Conservation (phyloP, 2,888 invertebrate genomes). For the Trilocha varians region DNA sequence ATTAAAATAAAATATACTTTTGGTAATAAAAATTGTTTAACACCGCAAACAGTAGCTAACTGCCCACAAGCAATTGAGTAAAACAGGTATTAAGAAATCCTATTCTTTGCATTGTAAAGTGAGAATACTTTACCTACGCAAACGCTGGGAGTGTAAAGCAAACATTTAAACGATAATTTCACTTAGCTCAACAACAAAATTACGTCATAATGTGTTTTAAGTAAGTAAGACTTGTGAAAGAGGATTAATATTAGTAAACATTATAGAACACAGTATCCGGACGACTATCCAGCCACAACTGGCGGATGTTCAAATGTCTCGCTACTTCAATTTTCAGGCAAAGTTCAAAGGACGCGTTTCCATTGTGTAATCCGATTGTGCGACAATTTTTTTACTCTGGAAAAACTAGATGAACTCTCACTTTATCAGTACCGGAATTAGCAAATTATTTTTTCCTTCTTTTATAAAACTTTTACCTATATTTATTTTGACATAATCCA, state of each 20-base stretch:
- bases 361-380: slow-evolving; percentile 17
- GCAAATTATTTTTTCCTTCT: no score
- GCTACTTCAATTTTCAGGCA: slow-evolving; percentile 28
- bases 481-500: no score
- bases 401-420: background rate
- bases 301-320: slow-evolving; percentile 39
- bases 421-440: background rate
- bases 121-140: slow-evolving; percentile 52
- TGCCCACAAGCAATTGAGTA: slow-evolving; percentile 1
- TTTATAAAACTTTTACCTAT: no score
- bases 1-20: no score
- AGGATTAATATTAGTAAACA: slow-evolving; percentile 21
- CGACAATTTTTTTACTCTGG: background rate
- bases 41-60: background rate
- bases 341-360: slow-evolving; percentile 23
- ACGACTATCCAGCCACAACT: slow-evolving; percentile 39
- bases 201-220: slow-evolving; percentile 13
- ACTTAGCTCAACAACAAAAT: slow-evolving; percentile 38
- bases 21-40: no score
- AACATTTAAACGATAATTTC: slow-evolving; percentile 56
- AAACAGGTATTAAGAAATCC: slow-evolving; percentile 13
- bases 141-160: slow-evolving; percentile 48
- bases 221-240: slow-evolving; percentile 17
- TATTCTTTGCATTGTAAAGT: slow-evolving; percentile 10
- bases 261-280: slow-evolving; percentile 22